phyloP scores from a whole-genome alignment of 2,888 invertebrate genomes.

The Sinelater perroti region DNA sequence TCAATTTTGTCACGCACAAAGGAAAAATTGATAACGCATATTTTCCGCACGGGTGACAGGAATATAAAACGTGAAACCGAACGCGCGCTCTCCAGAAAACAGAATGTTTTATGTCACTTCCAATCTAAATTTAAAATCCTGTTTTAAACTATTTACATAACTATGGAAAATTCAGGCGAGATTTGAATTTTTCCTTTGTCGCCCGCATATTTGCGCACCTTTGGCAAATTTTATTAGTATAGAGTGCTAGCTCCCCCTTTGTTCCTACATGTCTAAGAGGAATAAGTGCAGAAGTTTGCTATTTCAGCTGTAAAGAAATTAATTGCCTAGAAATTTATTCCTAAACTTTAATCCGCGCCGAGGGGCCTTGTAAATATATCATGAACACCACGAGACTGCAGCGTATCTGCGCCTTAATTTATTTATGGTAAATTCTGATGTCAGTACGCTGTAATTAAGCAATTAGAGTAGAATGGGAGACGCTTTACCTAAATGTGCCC shows the following conservation, averaged over 20 bases:
- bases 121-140: conserved; percentile 46
- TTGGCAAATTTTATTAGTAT: conserved; percentile 9
- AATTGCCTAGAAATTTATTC: conserved; percentile 14
- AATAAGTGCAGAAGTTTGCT: conserved; percentile 7
- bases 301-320: conserved; percentile 6
- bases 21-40: conserved; percentile 45
- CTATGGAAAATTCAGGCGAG: conserved; percentile 21
- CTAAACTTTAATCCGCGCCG: conserved; percentile 14
- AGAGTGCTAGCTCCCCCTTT: too few species aligned
- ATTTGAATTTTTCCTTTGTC: conserved; percentile 13
- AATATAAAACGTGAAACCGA: conserved; percentile 40
- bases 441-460: conserved; percentile 37
- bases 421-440: conserved; percentile 39
- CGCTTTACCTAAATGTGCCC: conserved; percentile 34
- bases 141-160: conserved; percentile 42
- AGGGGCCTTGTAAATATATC: conserved; percentile 15
- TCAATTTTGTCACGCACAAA: conserved; percentile 42
- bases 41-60: conserved; percentile 40
- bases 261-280: too few species aligned
- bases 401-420: conserved; percentile 35
- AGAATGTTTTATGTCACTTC: conserved; percentile 44
- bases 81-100: conserved; percentile 37
- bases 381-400: conserved; percentile 24
- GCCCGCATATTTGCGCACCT: conserved; percentile 6
- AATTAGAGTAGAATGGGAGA: conserved; percentile 39